A percentile compares a stretch with the other conserved stretches of the same genome.
These are phyloP conservation scores for Peromyscus aztecus DNA, from an alignment of 2,797 vertebrate genomes.

Conservation along the genomic window DNA sequence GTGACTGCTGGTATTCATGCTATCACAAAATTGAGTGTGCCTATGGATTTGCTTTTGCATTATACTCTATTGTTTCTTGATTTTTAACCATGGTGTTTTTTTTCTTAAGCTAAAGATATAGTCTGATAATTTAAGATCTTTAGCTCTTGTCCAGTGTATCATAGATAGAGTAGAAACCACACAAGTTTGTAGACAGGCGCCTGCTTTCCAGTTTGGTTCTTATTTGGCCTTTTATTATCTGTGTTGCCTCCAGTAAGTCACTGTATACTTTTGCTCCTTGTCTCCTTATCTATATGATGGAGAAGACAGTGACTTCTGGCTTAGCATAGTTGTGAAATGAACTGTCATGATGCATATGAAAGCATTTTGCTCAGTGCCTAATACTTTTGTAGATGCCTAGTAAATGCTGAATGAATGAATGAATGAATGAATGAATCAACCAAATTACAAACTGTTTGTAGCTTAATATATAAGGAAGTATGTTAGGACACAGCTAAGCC, in stretches of 20 bases:
- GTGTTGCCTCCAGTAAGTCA: not conserved
- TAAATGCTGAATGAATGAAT: not conserved
- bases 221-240: not conserved
- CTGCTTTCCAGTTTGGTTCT: not conserved
- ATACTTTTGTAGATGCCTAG: not conserved
- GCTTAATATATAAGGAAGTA: not conserved
- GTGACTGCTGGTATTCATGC: constrained; percentile 29
- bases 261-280: not conserved
- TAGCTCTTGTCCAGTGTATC: not conserved
- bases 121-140: not conserved
- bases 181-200: not conserved
- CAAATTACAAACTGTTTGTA: not conserved
- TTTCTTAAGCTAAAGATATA: constrained; percentile 48
- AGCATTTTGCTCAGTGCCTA: not conserved
- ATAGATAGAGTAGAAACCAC: not conserved
- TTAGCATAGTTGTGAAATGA: constrained; percentile 18
- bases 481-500: not conserved
- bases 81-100: constrained; percentile 48
- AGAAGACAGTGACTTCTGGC: not conserved
- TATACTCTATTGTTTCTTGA: constrained; percentile 31
- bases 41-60: constrained; percentile 51
- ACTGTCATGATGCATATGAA: not conserved
- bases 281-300: not conserved
- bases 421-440: not conserved
- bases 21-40: not conserved